Base-by-base conservation (phyloP, 2,113 vertebrate genomes). In the Scomber colias region DNA sequence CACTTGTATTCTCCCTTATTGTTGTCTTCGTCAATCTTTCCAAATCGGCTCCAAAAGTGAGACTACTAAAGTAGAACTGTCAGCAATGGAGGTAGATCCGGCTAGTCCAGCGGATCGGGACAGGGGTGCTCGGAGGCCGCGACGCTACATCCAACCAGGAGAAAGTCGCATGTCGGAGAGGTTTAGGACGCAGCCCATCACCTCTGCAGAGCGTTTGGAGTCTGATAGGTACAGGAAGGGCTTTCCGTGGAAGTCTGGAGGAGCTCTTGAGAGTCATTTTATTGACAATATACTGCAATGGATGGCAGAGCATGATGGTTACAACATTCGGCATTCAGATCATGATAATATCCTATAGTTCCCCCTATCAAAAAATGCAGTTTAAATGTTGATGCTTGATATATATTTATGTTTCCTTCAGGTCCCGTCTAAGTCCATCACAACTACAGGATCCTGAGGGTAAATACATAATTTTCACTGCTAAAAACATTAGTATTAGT, bases 131-230 rank as follows among this genome's bases (percentile, higher is more conserved):
- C 96, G 97, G 85, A 97, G 93, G 91, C 96, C 97, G 1, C 96
- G 96, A 19, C 96, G 97, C 67, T 99, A 99, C 95, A 96, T 99
- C 88, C 93, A 96, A 87, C 96, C 97, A 71, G 97, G 97, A 89
- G 97, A 99, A 91, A 97, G 91, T 94, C 97, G 97, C 90, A 96
- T 97, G 92, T 97, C 97, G 87, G 97, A 99, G 92, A 96, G 98
- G 92, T 99, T 98, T 95, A 96, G 97, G 94, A 99, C 98, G 56
- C 98, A 99, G 86, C 98, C 98, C 89, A 95, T 99, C 94, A 99
- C 98, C 1, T 99, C 97, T 85, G 97, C 97, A 85, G 98, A 99
- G 91, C 96, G 97, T 80, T 94, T 98, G 91, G 96, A 99, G 91
- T 97, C 96, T 2, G 96, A 98, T 96, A 97, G 98, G 98, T 99